These are phyloP conservation scores for Rallus limicola DNA, from an alignment of 2,113 vertebrate genomes.

Conservation along the genomic window DNA sequence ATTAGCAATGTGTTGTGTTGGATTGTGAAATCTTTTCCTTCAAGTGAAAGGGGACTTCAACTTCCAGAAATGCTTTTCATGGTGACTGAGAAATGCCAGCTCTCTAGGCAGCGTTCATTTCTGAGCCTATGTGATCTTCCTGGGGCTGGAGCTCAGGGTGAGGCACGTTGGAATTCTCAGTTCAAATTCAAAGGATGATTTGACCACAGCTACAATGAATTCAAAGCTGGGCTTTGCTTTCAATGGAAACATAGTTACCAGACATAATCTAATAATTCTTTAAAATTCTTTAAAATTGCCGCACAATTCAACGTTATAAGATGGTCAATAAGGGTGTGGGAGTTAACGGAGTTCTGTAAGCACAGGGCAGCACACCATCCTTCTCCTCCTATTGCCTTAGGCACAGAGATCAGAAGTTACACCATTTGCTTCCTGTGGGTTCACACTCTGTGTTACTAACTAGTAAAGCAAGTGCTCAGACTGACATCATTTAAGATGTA, in stretches of 20 bases:
- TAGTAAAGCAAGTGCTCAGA: background rate
- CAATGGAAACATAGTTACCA: background rate
- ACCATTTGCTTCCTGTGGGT: background rate
- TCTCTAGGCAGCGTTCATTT: background rate
- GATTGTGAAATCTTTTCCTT: background rate
- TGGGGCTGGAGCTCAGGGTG: background rate
- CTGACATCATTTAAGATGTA: background rate
- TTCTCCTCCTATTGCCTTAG: background rate
- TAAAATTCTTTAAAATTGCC: background rate
- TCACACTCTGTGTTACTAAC: background rate
- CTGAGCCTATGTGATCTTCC: background rate
- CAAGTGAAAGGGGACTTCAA: background rate
- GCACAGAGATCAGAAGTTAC: background rate
- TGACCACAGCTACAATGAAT: accelerated
- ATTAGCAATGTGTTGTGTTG: background rate
- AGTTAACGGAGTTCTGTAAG: background rate
- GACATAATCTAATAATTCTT: background rate
- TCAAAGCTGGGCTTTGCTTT: background rate
- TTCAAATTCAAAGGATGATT: background rate
- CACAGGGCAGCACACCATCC: accelerated
- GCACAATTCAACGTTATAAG: background rate
- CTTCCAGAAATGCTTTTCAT: background rate
- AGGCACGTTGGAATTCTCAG: background rate
- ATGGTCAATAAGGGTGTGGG: background rate
- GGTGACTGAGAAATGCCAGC: background rate